Conservation (phyloP, 2,888 invertebrate genomes). For the Acronicta aceris region DNA sequence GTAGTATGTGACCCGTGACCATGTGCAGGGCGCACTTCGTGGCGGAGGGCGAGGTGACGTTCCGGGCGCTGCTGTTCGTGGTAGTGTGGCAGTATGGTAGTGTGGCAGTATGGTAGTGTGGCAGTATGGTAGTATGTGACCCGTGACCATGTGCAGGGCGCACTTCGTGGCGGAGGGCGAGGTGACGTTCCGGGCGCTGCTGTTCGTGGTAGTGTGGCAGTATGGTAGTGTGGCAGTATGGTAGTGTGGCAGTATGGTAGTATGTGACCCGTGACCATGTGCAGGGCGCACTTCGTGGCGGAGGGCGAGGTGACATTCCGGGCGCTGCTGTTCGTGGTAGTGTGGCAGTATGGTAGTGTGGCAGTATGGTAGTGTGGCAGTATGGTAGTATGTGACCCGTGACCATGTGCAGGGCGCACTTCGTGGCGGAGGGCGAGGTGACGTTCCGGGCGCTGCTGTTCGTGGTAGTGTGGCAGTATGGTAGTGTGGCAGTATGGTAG, state of each 20-base stretch:
- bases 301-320: not conserved
- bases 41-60: constrained; percentile 50
- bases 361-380: too few species aligned
- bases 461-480: not conserved
- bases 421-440: constrained; percentile 50
- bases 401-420: constrained; percentile 51
- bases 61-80: not conserved
- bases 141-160: not conserved
- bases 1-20: too few species aligned
- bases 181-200: not conserved
- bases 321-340: constrained; percentile 53
- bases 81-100: not conserved
- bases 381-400: too few species aligned
- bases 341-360: not conserved
- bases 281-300: constrained; percentile 21
- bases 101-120: not conserved
- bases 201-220: not conserved
- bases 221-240: too few species aligned
- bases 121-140: too few species aligned
- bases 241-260: too few species aligned
- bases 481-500: too few species aligned
- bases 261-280: too few species aligned
- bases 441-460: constrained; percentile 1
- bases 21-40: constrained; percentile 50
- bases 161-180: constrained; percentile 2